Evolutionary conservation across 2,113 vertebrate species (phyloP).

Genomic region (Chamaea fasciata): DNA sequence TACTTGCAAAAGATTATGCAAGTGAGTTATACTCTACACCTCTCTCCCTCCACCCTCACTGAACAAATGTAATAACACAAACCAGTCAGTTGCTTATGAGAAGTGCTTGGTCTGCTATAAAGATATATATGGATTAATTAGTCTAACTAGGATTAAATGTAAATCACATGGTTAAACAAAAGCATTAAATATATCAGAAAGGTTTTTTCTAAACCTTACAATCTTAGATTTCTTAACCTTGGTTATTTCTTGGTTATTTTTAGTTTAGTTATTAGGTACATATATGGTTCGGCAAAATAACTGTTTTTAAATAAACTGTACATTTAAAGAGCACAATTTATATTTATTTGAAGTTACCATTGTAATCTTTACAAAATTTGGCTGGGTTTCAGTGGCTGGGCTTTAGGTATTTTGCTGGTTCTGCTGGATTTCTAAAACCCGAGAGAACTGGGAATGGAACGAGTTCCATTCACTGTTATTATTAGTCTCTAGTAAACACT

Average conservation of each 20-base stretch:
- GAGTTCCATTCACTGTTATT: slow-evolving; percentile 24
- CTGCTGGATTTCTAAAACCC: slow-evolving; percentile 60
- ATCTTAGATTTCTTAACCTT: not conserved
- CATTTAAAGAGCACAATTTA: slow-evolving; percentile 25
- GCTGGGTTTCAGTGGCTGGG: slow-evolving; percentile 29
- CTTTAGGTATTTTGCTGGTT: slow-evolving; percentile 57
- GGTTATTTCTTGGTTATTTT: slow-evolving; percentile 3
- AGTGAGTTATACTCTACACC: not conserved
- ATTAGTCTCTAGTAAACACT: slow-evolving; percentile 15
- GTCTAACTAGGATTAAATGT: not conserved
- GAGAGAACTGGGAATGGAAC: slow-evolving; percentile 18
- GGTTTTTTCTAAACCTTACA: not conserved
- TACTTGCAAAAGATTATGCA: not conserved
- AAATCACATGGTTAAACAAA: slow-evolving; percentile 2
- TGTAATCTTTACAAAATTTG: slow-evolving; percentile 51
- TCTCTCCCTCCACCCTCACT: not conserved
- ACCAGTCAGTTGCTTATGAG: not conserved
- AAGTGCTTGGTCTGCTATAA: not conserved
- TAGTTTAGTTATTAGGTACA: not conserved
- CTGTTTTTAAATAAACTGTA: slow-evolving; percentile 29
- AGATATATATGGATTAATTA: not conserved
- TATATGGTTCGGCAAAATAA: slow-evolving; percentile 34
- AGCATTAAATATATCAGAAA: not conserved
- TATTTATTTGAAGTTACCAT: slow-evolving; percentile 48
- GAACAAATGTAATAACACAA: not conserved